Conservation (phyloP, 2,888 invertebrate genomes). For the Mantis religiosa region DNA sequence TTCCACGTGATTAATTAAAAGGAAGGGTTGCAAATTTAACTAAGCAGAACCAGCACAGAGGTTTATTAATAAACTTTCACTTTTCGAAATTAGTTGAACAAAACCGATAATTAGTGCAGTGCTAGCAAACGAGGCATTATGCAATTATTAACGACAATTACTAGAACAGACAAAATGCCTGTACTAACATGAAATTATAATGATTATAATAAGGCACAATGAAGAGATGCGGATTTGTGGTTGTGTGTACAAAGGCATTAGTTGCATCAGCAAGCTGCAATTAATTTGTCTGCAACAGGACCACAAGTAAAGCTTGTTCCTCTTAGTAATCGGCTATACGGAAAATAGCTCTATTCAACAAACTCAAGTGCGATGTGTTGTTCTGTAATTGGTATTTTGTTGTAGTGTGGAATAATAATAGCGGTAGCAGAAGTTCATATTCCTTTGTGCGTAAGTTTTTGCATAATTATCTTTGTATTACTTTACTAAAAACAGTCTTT, state of each 20-base stretch:
- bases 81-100: background rate
- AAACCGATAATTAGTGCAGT: background rate
- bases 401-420: too few relatives aligned
- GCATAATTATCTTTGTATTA: too few relatives aligned
- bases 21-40: background rate
- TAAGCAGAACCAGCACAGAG: background rate
- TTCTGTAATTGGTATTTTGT: too few relatives aligned
- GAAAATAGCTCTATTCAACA: too few relatives aligned
- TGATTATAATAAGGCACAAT: background rate
- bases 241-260: background rate
- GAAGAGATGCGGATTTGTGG: background rate
- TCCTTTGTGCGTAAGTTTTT: too few relatives aligned
- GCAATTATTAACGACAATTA: background rate
- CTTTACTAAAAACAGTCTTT: too few relatives aligned
- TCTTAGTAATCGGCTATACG: too few relatives aligned
- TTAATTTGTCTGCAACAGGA: background rate
- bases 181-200: background rate
- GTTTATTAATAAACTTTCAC: background rate
- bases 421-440: too few relatives aligned
- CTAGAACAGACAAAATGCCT: background rate
- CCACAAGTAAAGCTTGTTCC: background rate
- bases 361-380: too few relatives aligned
- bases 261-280: background rate
- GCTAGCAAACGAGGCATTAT: background rate
- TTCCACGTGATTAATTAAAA: background rate